A percentile compares a stretch with the other conserved stretches of the same genome.
Evolutionary conservation across 2,888 invertebrate genomes (phyloP).

Genomic region (Cabera pusaria): DNA sequence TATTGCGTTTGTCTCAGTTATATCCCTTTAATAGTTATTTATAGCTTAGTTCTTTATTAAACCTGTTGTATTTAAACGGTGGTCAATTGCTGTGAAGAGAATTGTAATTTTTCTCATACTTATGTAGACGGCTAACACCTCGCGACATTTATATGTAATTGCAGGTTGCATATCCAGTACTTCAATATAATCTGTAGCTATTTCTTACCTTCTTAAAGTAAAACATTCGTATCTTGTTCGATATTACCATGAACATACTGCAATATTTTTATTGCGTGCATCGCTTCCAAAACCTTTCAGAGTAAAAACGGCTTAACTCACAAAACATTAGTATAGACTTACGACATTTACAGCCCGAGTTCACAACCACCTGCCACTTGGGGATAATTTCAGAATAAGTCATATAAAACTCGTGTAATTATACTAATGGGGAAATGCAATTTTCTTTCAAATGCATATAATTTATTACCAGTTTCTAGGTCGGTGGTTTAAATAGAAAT

Average conservation of each 20-base stretch:
- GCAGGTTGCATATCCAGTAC: constrained; percentile 31
- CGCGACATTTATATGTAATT: constrained; percentile 66
- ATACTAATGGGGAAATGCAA: constrained; percentile 18
- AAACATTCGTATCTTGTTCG: constrained; percentile 1
- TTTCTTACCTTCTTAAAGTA: constrained; percentile 1
- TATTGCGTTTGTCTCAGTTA: no score
- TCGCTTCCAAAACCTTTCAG: no score
- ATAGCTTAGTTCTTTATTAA: constrained; percentile 8
- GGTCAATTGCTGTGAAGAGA: constrained; percentile 8
- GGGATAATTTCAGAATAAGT: constrained; percentile 37
- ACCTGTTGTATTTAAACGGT: constrained; percentile 11
- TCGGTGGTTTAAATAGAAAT: no score
- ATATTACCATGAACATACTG: background rate
- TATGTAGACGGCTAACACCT: constrained; percentile 46
- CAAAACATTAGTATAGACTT: no score
- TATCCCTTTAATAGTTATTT: no score
- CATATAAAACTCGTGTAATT: constrained; percentile 26
- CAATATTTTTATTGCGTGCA: no score
- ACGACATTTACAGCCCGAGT: background rate
- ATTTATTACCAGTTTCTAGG: constrained; percentile 8
- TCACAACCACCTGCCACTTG: constrained; percentile 48
- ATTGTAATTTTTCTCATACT: constrained; percentile 21
- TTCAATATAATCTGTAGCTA: constrained; percentile 26
- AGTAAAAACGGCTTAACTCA: no score
- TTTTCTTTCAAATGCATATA: constrained; percentile 16